These are phyloP conservation scores for Sepiola atlantica DNA, from an alignment of 2,888 invertebrate genomes.

Conservation along the genomic window DNA sequence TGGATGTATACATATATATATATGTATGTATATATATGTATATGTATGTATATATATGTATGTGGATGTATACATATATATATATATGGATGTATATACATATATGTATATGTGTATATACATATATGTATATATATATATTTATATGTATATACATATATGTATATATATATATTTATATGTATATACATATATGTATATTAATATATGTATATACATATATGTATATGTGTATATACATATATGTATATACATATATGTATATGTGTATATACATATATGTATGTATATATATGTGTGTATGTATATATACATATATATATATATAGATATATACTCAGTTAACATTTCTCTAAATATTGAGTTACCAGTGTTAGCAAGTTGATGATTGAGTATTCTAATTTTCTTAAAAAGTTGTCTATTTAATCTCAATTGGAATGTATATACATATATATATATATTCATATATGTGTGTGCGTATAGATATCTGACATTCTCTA, in stretches of 20 bases:
- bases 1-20: too few relatives aligned
- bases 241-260: neutral
- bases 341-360: too few relatives aligned
- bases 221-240: neutral
- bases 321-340: neutral
- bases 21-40: neutral
- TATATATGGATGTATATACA: neutral
- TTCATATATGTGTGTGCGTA: too few relatives aligned
- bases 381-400: too few relatives aligned
- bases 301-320: neutral
- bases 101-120: neutral
- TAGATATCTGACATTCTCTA: too few relatives aligned
- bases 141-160: rapidly evolving
- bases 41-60: neutral
- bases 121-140: neutral
- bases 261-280: too few relatives aligned
- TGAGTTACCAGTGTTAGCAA: too few relatives aligned
- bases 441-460: too few relatives aligned
- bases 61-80: neutral
- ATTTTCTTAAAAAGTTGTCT: too few relatives aligned
- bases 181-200: neutral
- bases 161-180: neutral
- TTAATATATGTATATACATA: neutral
- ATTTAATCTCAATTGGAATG: too few relatives aligned
- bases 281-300: too few relatives aligned